A percentile compares a stretch with the other conserved stretches of the same genome.
phyloP scores from a whole-genome alignment of 2,797 vertebrate genomes.

The Hipposideros larvatus region DNA sequence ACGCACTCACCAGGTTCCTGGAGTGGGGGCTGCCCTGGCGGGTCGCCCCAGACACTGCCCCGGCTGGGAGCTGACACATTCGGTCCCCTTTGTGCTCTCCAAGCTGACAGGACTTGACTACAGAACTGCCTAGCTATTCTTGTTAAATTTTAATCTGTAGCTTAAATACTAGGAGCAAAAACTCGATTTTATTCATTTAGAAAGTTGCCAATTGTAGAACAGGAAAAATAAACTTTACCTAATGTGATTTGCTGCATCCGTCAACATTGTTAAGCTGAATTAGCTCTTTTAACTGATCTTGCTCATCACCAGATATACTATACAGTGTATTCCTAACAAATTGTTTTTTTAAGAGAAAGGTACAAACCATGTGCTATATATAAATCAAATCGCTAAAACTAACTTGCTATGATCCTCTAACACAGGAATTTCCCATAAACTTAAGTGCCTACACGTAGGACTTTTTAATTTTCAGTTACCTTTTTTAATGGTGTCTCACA shows the following conservation, averaged over 20 bases:
- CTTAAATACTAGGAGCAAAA: constrained; percentile 6
- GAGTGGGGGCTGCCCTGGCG: neutral
- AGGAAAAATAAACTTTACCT: constrained; percentile 35
- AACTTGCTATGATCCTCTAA: neutral
- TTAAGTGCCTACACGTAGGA: constrained; percentile 82
- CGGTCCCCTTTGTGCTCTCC: neutral
- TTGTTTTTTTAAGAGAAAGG: constrained; percentile 26
- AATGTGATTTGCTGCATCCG: neutral
- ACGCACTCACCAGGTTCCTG: neutral
- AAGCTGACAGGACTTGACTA: neutral
- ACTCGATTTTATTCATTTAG: constrained; percentile 18
- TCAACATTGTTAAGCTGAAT: neutral
- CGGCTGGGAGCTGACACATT: neutral
- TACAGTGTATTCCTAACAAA: neutral
- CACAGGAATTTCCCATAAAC: constrained; percentile 51
- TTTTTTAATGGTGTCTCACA: constrained; percentile 26
- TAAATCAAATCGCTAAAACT: constrained; percentile 15
- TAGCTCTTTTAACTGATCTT: constrained; percentile 34
- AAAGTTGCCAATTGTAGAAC: constrained; percentile 25
- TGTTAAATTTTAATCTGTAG: neutral
- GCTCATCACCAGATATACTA: neutral
- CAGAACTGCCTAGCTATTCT: constrained; percentile 39
- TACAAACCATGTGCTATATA: neutral
- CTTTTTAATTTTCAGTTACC: constrained; percentile 3
- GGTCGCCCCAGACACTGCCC: neutral